These are phyloP conservation scores for Sycophila sp. DNA, from an alignment of 1,140 invertebrate genomes.

Conservation along the genomic window DNA sequence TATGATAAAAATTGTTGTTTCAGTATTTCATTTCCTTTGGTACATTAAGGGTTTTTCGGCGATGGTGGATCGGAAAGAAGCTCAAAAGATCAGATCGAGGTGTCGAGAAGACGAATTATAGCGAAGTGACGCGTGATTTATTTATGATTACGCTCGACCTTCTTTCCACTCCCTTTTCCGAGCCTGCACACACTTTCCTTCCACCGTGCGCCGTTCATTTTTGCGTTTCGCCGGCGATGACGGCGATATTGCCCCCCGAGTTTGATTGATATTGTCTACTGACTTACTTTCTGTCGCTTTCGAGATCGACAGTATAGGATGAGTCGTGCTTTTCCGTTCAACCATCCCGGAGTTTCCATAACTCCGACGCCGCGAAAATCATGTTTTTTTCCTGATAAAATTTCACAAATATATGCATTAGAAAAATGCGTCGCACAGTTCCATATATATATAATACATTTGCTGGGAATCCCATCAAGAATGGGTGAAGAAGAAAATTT, in stretches of 20 bases:
- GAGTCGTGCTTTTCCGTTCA: constrained; percentile 8
- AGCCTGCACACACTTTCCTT: constrained; percentile 18
- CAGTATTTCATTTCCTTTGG: too few relatives aligned
- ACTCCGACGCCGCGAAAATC: too few relatives aligned
- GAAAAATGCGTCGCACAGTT: too few relatives aligned
- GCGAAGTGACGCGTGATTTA: constrained; percentile 44
- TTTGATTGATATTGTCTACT: constrained; percentile 34
- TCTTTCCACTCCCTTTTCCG: constrained; percentile 17
- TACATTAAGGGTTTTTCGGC: too few relatives aligned
- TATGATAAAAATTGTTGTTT: too few relatives aligned
- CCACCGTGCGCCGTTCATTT: constrained; percentile 1
- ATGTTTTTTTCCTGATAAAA: too few relatives aligned
- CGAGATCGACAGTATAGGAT: too few relatives aligned
- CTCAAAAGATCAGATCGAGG: constrained; percentile 12
- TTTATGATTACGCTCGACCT: constrained; percentile 43
- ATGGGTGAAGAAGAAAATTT: too few relatives aligned
- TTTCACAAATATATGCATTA: too few relatives aligned
- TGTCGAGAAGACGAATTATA: constrained; percentile 49
- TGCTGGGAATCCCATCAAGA: too few relatives aligned
- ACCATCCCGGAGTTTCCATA: too few relatives aligned
- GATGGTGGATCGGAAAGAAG: background rate
- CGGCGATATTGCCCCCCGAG: background rate
- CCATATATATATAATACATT: too few relatives aligned
- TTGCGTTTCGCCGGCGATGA: background rate
- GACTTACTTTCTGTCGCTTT: constrained; percentile 30